Conservation (phyloP, 53 echinoderm and acorn worm genomes). For the Holothuria scabra region DNA sequence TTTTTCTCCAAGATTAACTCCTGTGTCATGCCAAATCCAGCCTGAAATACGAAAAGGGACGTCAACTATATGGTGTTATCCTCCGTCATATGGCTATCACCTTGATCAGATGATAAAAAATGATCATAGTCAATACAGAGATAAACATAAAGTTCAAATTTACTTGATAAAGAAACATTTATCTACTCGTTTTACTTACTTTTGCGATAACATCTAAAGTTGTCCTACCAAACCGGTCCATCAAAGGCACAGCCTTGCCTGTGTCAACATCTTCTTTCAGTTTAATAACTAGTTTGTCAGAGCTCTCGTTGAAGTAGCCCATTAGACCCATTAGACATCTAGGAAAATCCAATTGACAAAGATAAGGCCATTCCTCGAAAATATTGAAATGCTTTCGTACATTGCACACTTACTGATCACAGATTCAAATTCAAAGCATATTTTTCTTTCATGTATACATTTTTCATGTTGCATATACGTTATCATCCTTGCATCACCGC, state of each 20-base stretch:
- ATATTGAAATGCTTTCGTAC: no score
- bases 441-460: no score
- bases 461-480: no score
- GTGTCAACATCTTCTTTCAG: constrained; percentile 57
- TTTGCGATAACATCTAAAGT: constrained; percentile 73
- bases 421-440: no score
- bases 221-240: constrained; percentile 51
- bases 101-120: no score
- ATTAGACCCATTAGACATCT: constrained; percentile 60
- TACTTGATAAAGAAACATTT: not conserved
- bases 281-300: constrained; percentile 46
- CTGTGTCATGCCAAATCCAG: constrained; percentile 13
- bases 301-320: constrained; percentile 61
- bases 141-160: no score
- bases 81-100: no score
- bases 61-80: no score
- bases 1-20: constrained; percentile 2
- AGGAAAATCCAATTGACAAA: not conserved
- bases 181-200: constrained; percentile 17
- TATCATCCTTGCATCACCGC: no score
- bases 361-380: no score
- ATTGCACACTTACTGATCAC: no score
- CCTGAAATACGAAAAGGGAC: not conserved
- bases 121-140: no score
- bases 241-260: constrained; percentile 40